Evolutionary conservation across 2,888 invertebrate genomes (phyloP).

Genomic region (Ptychoptera albimana): DNA sequence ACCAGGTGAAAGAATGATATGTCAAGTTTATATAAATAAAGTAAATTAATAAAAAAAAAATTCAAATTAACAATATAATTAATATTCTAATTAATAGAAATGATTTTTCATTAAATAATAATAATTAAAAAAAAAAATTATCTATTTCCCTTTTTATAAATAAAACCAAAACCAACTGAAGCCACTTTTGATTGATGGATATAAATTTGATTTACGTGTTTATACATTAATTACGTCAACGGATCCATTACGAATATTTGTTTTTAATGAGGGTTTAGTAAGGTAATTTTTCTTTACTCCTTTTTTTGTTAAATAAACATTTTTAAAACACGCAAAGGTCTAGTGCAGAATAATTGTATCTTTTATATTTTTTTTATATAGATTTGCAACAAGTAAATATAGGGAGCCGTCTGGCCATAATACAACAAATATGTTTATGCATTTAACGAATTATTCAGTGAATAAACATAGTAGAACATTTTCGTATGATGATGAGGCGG

Average conservation of each 20-base stretch:
- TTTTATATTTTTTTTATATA: slow-evolving; percentile 15
- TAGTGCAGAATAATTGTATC: slow-evolving; percentile 1
- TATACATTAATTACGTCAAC: slow-evolving; percentile 81
- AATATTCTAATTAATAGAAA: too few relatives aligned
- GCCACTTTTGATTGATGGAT: slow-evolving; percentile 80
- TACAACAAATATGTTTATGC: slow-evolving; percentile 81
- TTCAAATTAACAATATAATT: too few relatives aligned
- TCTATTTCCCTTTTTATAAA: slow-evolving; percentile 1
- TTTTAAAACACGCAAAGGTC: background rate
- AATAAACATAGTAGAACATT: slow-evolving; percentile 82
- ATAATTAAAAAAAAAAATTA: too few relatives aligned
- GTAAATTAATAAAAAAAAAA: slow-evolving; percentile 26
- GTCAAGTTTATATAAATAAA: slow-evolving; percentile 58
- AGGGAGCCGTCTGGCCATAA: slow-evolving; percentile 69
- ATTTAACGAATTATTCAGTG: slow-evolving; percentile 85
- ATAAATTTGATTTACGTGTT: slow-evolving; percentile 81
- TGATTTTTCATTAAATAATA: too few relatives aligned
- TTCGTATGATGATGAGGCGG: slow-evolving; percentile 66
- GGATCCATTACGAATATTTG: slow-evolving; percentile 75
- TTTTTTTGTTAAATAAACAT: background rate
- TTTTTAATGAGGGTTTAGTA: slow-evolving; percentile 82
- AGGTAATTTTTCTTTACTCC: slow-evolving; percentile 31
- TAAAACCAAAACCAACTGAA: slow-evolving; percentile 18
- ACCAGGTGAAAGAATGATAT: slow-evolving; percentile 68
- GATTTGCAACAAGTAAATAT: slow-evolving; percentile 81